Percentiles rank a stretch among this genome's conserved stretches.
Evolutionary conservation across 2,888 invertebrate genomes (phyloP).

Genomic region (Campaea margaritaria): DNA sequence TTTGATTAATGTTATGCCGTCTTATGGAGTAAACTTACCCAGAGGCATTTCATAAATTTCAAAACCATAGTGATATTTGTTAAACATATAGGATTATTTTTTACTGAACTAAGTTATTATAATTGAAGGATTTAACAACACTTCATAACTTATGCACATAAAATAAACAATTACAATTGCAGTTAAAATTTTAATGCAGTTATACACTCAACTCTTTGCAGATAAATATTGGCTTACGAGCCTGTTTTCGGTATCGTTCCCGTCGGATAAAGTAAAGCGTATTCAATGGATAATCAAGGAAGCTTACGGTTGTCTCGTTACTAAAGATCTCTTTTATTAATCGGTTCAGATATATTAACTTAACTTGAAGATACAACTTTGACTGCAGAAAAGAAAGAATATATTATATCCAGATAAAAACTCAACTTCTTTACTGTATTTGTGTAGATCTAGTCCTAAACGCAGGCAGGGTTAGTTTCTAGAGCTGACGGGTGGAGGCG

Average conservation of each 20-base stretch:
- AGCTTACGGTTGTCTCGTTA: too few relatives aligned
- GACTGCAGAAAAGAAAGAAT: neutral
- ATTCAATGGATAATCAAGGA: neutral
- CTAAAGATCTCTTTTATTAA: too few relatives aligned
- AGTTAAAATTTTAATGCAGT: conserved; percentile 27
- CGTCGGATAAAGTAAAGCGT: neutral
- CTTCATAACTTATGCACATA: neutral
- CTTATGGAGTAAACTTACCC: conserved; percentile 25
- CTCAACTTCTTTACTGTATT: conserved; percentile 8
- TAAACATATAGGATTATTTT: too few relatives aligned
- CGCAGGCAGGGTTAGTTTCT: conserved; percentile 67
- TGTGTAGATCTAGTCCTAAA: conserved; percentile 27
- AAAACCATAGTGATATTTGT: too few relatives aligned
- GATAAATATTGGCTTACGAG: conserved; percentile 15
- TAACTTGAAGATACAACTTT: too few relatives aligned
- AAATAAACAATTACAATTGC: conserved; percentile 27
- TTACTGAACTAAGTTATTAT: too few relatives aligned
- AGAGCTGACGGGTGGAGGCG: conserved; percentile 60
- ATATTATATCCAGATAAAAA: neutral
- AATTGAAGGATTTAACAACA: neutral
- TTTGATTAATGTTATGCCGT: conserved; percentile 33
- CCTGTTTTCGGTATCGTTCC: conserved; percentile 5
- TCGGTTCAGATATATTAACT: too few relatives aligned
- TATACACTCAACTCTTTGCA: conserved; percentile 32
- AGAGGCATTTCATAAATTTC: conserved; percentile 3